Base-by-base conservation (phyloP, 2,888 invertebrate species). In the Acleris cristana region DNA sequence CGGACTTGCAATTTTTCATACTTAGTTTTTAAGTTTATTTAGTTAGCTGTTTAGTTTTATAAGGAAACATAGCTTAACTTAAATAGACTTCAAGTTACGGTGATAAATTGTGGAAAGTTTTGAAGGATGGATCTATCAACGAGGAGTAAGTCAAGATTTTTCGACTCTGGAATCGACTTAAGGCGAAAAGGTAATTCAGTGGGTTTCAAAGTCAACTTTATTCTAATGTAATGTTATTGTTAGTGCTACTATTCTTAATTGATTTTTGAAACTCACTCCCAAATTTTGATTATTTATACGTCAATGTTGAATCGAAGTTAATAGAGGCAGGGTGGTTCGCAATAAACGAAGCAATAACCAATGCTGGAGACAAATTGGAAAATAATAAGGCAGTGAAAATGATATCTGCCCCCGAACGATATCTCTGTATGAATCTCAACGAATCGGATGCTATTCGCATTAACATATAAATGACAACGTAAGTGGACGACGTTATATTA, bases 61-160 rank as follows among this genome's bases (percentile, higher is more conserved):
- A 54, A n/a, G 40, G 44, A 56, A 34, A 69, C 60, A 30, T 26
- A 58, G 26, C 54, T 64, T 52, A 51, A 53, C 48, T 64, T 14
- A 40, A 53, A 44, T 44, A 23, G 12, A 58, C 55, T 45, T 64
- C 65, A 68, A 63, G 60, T 68, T 53, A 44, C 56, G 53, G 62
- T 70, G 65, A 23, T 48, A 64, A 55, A 56, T 59, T 58, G 81
- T 77, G 81, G 73, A 76, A 73, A 67, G 74, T 80, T 71, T 48
- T 55, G 65, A 72, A 76, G 77, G 76, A 92, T 92, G 92, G 92
- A 92, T 87, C 88, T 92, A 70, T 90, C 92, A 72, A 81, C 91
- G 81, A 78, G 92, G 85, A 90, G 92, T 92, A 92, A 92, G 91
- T 92, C 92, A 89, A 92, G 92, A 91, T 92, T 92, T 92, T 92